Evolutionary conservation across 2,113 vertebrate species (phyloP), one percentile per base, ranked within the genome.

Genomic region (Psettodes erumei): DNA sequence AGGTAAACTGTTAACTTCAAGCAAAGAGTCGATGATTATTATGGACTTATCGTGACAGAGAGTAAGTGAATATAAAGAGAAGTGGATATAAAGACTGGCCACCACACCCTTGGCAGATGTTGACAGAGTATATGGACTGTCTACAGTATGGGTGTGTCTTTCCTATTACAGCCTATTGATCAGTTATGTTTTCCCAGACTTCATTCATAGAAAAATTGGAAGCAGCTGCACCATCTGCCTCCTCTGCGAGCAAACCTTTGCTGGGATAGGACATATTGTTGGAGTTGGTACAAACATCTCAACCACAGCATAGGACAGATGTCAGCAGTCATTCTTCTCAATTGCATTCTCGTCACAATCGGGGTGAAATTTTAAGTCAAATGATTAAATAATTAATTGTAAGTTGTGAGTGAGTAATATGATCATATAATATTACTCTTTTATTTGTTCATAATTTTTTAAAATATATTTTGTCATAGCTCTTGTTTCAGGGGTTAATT

Each of bases 151-250:
- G 90, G 91, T 68, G 89, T 88, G 90, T 77, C 90, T 67, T 67
- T 90, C 80, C 59, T 82, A 81, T 88, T 90, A 77, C 72, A 74
- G 76, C 21, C 85, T 89, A 90, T 90, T 88, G 90, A 91, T 91
- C 89, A 87, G 78, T 86, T 81, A 74, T 90, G 86, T 90, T 92
- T 90, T 90, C 81, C 61, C 86, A 89, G 87, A 88, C 85, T 85
- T 79, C 79, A 86, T 88, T 91, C 82, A 83, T 79, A 71, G 75
- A 83, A 60, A 88, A 90, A 91, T 92, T 89, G 73, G 77, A 90
- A 90, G 81, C 90, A 92, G 91, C 90, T 92, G 91, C 80, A 73
- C 74, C 19, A 73, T 73, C 54, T 82, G 67, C 48, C 73, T 81
- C 61, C 53, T 75, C 69, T 72, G 30, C 59, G 53, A 28, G 35